A percentile compares a stretch with the other conserved stretches of the same genome.
These are phyloP conservation scores for Pygoscelis antarcticus DNA, from an alignment of 2,113 vertebrate genomes.

Conservation along the genomic window DNA sequence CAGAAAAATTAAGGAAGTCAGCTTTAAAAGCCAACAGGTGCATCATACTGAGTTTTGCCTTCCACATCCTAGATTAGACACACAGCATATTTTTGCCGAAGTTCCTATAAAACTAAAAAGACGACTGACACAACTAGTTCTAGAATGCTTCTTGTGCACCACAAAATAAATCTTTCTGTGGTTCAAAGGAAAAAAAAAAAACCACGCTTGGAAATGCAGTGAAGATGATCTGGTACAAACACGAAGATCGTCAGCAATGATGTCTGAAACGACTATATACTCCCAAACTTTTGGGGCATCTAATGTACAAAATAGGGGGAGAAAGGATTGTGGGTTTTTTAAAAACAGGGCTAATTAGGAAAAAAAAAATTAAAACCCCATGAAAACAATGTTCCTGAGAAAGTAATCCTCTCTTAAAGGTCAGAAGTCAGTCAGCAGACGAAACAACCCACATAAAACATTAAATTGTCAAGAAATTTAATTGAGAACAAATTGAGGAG, in stretches of 20 bases:
- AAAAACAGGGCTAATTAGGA: not conserved
- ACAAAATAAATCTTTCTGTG: not conserved
- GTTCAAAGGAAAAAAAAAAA: not conserved
- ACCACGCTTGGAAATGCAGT: not conserved
- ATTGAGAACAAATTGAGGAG: not conserved
- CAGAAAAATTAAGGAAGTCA: not conserved
- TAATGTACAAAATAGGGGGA: not conserved
- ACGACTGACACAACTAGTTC: too few relatives aligned
- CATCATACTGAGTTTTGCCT: not conserved
- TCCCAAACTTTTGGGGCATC: not conserved
- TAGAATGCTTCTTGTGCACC: not conserved
- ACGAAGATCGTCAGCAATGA: not conserved
- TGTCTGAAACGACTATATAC: not conserved
- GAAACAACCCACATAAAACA: not conserved
- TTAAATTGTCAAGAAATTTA: not conserved
- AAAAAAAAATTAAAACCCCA: not conserved
- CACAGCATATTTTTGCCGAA: not conserved
- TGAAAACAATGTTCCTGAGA: not conserved
- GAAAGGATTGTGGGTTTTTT: not conserved
- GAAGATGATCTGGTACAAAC: not conserved
- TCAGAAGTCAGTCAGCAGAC: not conserved
- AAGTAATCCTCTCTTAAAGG: not conserved
- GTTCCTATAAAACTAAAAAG: not conserved
- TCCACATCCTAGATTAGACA: not conserved
- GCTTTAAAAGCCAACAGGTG: conserved; percentile 1